phyloP scores from a whole-genome alignment of 1,140 invertebrate species.

The Batillaria attramentaria region DNA sequence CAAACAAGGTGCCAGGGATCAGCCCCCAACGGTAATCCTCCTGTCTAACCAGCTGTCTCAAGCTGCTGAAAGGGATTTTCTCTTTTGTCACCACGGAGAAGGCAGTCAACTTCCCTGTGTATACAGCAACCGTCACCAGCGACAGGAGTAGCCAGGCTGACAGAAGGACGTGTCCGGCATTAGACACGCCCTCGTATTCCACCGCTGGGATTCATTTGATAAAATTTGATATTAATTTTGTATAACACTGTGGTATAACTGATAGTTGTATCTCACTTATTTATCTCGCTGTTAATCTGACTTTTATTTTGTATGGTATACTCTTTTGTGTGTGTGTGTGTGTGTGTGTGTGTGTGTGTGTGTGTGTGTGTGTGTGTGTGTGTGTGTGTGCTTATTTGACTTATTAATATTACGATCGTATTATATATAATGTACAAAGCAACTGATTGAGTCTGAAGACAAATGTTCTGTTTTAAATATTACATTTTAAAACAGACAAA shows the following conservation, averaged over 20 bases:
- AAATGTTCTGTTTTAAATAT: too few relatives aligned
- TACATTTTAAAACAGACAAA: too few relatives aligned
- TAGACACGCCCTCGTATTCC: neutral
- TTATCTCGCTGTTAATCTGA: neutral
- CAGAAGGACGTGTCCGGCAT: neutral
- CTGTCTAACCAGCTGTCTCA: neutral
- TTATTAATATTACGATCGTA: too few relatives aligned
- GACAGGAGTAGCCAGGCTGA: conserved; percentile 2
- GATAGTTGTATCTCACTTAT: neutral
- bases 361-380: conserved; percentile 2
- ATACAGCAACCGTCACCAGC: neutral
- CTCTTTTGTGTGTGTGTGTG: neutral
- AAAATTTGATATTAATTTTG: neutral
- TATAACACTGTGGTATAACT: too few relatives aligned
- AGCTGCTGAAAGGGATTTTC: neutral
- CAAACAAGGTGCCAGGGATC: neutral
- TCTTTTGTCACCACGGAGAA: conserved; percentile 5
- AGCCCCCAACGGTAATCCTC: conserved; percentile 1
- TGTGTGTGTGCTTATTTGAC: neutral
- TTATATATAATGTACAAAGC: too few relatives aligned
- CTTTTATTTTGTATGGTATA: neutral
- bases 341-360: conserved; percentile 2
- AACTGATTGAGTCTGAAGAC: too few relatives aligned
- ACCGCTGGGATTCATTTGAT: conserved; percentile 15
- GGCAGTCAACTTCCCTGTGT: conserved; percentile 4